Conservation (phyloP, 2,888 invertebrate genomes). For the Caenorhabditis macrosperma region DNA sequence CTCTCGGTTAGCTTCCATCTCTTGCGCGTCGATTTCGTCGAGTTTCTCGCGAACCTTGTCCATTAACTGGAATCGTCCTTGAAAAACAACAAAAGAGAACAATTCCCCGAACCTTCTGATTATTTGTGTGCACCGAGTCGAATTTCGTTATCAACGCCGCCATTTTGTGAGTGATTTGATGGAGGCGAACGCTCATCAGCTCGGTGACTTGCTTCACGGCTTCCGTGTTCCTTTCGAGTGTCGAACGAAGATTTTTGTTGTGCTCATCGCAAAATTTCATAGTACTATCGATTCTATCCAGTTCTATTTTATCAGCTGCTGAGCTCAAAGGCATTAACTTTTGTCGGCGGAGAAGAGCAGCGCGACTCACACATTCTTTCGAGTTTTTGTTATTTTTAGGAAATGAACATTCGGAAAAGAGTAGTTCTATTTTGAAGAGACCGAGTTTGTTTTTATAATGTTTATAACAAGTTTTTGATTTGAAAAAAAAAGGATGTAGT, state of each 20-base stretch:
- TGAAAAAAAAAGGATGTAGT: not conserved
- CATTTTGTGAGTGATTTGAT: slow-evolving; percentile 20
- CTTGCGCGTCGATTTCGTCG: slow-evolving; percentile 34
- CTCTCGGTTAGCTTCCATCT: slow-evolving; percentile 42
- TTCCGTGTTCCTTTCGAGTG: not conserved
- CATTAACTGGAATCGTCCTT: slow-evolving; percentile 19
- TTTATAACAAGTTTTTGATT: not conserved
- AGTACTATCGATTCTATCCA: slow-evolving; percentile 36
- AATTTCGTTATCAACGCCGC: not conserved
- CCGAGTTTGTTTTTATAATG: not conserved
- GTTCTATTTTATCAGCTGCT: slow-evolving; percentile 18
- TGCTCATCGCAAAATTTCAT: slow-evolving; percentile 31
- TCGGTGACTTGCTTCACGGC: slow-evolving; percentile 16
- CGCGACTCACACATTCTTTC: slow-evolving; percentile 19
- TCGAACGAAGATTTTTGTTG: slow-evolving; percentile 3
- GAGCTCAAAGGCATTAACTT: not conserved
- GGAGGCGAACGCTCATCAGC: slow-evolving; percentile 15
- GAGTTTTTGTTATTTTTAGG: not conserved
- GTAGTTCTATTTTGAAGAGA: not conserved
- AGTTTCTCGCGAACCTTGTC: slow-evolving; percentile 45
- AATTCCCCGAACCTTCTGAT: slow-evolving; percentile 18
- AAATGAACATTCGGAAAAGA: not conserved
- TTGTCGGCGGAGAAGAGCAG: not conserved
- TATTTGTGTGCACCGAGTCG: slow-evolving; percentile 23
- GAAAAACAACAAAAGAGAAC: not conserved